Conservation (phyloP, 2,888 invertebrate genomes). For the Cerastoderma edule region DNA sequence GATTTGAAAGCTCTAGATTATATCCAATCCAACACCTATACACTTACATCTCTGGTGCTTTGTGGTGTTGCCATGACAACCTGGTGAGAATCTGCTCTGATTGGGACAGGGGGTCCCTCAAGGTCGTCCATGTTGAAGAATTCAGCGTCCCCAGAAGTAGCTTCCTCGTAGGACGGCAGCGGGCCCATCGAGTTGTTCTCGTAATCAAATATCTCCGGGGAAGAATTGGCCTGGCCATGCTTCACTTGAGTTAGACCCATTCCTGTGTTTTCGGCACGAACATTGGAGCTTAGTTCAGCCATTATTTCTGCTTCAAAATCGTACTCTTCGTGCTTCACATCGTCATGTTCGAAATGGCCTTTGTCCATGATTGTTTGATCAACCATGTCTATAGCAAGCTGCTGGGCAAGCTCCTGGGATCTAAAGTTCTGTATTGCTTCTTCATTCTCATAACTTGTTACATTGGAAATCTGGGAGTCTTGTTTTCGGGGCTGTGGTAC, state of each 20-base stretch:
- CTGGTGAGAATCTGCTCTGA: conserved; percentile 64
- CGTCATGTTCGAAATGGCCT: neutral
- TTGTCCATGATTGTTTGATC: neutral
- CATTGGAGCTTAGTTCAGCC: conserved; percentile 7
- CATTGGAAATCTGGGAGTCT: conserved; percentile 57
- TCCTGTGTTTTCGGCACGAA: conserved; percentile 38
- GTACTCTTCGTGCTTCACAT: conserved; percentile 20
- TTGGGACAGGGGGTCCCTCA: conserved; percentile 69
- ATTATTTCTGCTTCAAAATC: conserved; percentile 26
- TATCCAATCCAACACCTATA: neutral
- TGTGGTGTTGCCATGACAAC: conserved; percentile 23
- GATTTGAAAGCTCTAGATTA: conserved; percentile 14
- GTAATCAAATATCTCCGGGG: conserved; percentile 62
- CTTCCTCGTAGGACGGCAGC: conserved; percentile 72
- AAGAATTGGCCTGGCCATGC: conserved; percentile 39
- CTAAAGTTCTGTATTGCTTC: conserved; percentile 61
- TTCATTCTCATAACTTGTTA: conserved; percentile 67
- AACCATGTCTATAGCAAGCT: conserved; percentile 9
- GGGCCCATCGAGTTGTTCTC: conserved; percentile 61
- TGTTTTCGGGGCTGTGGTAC: conserved; percentile 64
- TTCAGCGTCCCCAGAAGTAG: conserved; percentile 63
- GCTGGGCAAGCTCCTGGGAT: conserved; percentile 43
- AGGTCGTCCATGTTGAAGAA: conserved; percentile 67
- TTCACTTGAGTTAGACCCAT: conserved; percentile 42
- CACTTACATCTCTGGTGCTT: conserved; percentile 16